A percentile compares a stretch with the other conserved stretches of the same genome.
These are phyloP conservation scores for Molorchus minor DNA, from an alignment of 2,888 invertebrate genomes.

Conservation along the genomic window DNA sequence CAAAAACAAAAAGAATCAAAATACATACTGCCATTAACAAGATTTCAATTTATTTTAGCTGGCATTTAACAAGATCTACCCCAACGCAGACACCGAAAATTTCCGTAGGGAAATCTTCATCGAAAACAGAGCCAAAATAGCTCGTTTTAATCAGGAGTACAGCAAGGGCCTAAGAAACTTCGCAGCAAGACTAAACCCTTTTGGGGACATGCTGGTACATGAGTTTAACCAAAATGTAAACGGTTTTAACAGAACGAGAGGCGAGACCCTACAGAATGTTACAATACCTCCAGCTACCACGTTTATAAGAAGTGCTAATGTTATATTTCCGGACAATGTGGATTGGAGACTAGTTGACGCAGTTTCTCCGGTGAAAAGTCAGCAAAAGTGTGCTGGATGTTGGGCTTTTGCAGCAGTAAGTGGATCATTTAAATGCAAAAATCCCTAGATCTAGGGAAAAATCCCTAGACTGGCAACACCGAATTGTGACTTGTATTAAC, in stretches of 20 bases:
- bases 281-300: constrained; percentile 45
- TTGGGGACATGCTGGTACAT: constrained; percentile 57
- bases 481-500: no score
- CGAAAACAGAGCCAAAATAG: constrained; percentile 57
- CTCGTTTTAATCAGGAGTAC: constrained; percentile 56
- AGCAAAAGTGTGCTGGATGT: constrained; percentile 58
- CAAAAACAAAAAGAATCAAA: no score
- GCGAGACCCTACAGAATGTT: neutral
- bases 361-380: constrained; percentile 56
- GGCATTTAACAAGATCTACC: constrained; percentile 57
- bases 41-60: constrained; percentile 42
- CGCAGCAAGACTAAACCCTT: constrained; percentile 56
- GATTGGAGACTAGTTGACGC: constrained; percentile 60
- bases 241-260: constrained; percentile 59
- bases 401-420: constrained; percentile 62
- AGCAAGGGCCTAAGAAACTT: constrained; percentile 52
- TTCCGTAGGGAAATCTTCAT: constrained; percentile 58
- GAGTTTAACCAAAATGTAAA: constrained; percentile 57
- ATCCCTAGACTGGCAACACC: no score
- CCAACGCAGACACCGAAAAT: constrained; percentile 50
- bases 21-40: no score
- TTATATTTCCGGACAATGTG: constrained; percentile 53
- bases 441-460: neutral
- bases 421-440: constrained; percentile 11
- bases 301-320: constrained; percentile 57